Conservation (phyloP, 2,888 invertebrate species). For the Mayetiola destructor region DNA sequence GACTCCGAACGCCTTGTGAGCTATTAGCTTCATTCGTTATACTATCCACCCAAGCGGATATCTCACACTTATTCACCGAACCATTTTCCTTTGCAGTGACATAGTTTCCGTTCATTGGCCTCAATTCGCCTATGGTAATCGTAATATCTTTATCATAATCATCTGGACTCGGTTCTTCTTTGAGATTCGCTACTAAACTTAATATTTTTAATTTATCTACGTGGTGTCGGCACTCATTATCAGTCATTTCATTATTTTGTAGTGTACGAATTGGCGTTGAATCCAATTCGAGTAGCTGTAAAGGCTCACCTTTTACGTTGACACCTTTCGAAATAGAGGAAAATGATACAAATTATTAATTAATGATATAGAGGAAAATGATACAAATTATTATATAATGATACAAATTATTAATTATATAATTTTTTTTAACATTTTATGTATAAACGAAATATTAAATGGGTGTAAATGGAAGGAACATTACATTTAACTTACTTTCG, state of each 20-base stretch:
- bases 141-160: constrained; percentile 6
- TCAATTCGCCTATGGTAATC: background rate
- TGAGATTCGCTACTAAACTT: constrained; percentile 4
- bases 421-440: too few species aligned
- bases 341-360: background rate
- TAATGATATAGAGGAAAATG: background rate
- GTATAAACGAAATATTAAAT: constrained; percentile 9
- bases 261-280: background rate
- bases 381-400: background rate
- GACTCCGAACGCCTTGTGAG: background rate
- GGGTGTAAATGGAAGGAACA: constrained; percentile 11
- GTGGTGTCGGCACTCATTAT: background rate
- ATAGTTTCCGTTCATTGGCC: background rate
- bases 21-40: background rate
- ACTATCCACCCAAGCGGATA: background rate
- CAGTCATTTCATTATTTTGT: background rate
- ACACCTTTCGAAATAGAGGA: constrained; percentile 37
- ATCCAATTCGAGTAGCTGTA: constrained; percentile 37
- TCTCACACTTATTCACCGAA: background rate
- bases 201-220: constrained; percentile 8
- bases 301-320: constrained; percentile 42
- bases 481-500: constrained; percentile 48
- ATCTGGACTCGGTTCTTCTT: background rate
- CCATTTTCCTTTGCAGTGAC: background rate
- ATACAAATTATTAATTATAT: background rate